Base-by-base conservation (phyloP, 2,113 vertebrate genomes). In the Oenanthe oenanthe region DNA sequence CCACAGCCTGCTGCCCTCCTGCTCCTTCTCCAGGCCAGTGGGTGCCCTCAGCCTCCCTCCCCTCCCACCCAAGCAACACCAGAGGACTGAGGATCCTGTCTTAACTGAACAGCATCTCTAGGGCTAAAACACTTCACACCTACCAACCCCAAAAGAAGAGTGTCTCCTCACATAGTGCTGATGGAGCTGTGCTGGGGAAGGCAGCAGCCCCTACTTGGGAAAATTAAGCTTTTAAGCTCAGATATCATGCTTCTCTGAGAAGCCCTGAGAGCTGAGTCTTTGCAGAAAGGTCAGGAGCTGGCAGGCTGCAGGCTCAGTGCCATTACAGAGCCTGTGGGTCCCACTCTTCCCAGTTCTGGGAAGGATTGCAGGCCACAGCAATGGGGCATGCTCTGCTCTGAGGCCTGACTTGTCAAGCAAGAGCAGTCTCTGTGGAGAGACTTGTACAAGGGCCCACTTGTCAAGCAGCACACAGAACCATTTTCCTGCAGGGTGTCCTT, bases 161-260 rank as follows among this genome's bases (percentile, higher is more conserved):
- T 1, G 4, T 15, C 34, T 40, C 42, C 40, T 40, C n/a, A 5
- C 17, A 63, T 2, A 1, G 0, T 40, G 70, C 36, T 56, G 18
- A 76, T 28, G 34, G 54, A 77, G 48, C 61, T 74, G 32, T 36
- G 43, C 61, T 53, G 45, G 28, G 53, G 45, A 75, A 68, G 43
- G 53, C 61, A 85, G 53, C 61, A 85, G 45, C 8, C 24, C 22
- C 40, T 48, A 2, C 50, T 40, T 25, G 17, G 15, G 25, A 36
- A 81, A 60, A 72, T n/a, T 5, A 42, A 48, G 47, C 36, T 71
- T 56, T 31, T 12, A 62, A 87, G 48, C 40, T 74, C 43, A 74
- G 32, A 12, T 13, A 57, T 40, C 42, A 12, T 3, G 6, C 45
- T 67, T 26, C 34, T n/a, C n/a, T 53, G 45, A 43, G 62, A 92